These are phyloP conservation scores for Aphelenchoides bicaudatus DNA, from an alignment of 2,888 invertebrate species.

Conservation along the genomic window DNA sequence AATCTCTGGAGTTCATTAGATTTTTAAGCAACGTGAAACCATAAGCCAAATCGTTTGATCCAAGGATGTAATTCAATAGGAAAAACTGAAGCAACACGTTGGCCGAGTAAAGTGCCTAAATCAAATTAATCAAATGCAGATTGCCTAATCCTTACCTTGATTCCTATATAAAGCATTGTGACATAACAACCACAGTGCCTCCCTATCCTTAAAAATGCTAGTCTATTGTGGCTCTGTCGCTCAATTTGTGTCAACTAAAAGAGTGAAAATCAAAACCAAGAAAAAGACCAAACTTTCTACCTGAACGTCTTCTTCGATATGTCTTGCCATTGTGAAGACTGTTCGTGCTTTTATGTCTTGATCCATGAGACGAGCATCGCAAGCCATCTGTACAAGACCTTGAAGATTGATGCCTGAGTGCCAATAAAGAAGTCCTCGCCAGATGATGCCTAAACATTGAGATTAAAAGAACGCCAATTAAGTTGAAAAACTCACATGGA, in stretches of 20 bases:
- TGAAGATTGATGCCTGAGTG: conserved; percentile 61
- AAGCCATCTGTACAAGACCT: conserved; percentile 61
- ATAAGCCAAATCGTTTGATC: conserved; percentile 57
- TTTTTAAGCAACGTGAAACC: conserved; percentile 59
- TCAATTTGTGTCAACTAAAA: conserved; percentile 56
- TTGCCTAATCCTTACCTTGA: conserved; percentile 44
- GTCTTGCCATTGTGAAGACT: conserved; percentile 61
- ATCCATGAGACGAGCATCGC: conserved; percentile 60
- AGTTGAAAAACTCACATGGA: conserved; percentile 60
- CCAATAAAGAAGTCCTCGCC: conserved; percentile 60
- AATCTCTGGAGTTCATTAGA: conserved; percentile 58
- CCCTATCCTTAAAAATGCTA: conserved; percentile 53
- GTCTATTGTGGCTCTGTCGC: conserved; percentile 47
- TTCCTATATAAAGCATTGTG: conserved; percentile 59
- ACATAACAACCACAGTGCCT: conserved; percentile 61
- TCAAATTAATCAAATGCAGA: not conserved
- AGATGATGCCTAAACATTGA: too few relatives aligned
- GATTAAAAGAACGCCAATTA: too few relatives aligned
- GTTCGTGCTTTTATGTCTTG: conserved; percentile 59
- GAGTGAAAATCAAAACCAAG: not conserved
- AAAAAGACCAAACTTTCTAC: conserved; percentile 14
- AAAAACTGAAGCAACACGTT: conserved; percentile 60
- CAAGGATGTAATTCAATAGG: conserved; percentile 57
- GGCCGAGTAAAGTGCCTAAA: conserved; percentile 54
- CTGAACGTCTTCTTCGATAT: conserved; percentile 61